phyloP scores from a whole-genome alignment of 2,888 invertebrate species.

The Plebejus argus region DNA sequence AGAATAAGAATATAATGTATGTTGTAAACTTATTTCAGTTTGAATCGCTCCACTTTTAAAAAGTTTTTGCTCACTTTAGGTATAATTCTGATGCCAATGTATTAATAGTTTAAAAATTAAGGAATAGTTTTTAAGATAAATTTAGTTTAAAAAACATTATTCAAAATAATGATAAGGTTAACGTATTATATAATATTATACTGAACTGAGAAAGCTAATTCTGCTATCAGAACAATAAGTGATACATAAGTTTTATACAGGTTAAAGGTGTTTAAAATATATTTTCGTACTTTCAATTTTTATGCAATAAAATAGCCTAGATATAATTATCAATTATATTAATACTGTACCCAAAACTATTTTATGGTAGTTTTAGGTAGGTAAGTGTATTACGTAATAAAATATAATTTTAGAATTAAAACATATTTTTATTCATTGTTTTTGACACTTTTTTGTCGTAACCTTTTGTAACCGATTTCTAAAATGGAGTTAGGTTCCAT shows the following conservation, averaged over 20 bases:
- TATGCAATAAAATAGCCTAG: not conserved
- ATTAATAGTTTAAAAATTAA: too few relatives aligned
- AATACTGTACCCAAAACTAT: not conserved
- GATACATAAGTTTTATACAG: not conserved
- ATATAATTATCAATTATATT: not conserved
- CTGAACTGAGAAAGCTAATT: too few relatives aligned
- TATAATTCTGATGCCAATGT: too few relatives aligned
- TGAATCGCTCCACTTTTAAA: too few relatives aligned
- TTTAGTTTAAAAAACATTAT: too few relatives aligned
- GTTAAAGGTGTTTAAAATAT: not conserved
- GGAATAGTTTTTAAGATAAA: too few relatives aligned
- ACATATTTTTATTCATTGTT: not conserved
- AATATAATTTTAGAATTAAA: not conserved
- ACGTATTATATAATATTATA: too few relatives aligned
- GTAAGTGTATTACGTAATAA: not conserved
- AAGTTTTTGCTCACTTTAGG: too few relatives aligned
- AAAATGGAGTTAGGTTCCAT: too few relatives aligned
- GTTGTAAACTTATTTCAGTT: too few relatives aligned
- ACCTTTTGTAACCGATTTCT: not conserved
- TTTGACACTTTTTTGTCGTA: not conserved
- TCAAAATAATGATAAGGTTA: too few relatives aligned
- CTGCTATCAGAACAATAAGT: not conserved
- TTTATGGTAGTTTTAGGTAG: not conserved
- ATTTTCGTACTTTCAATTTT: not conserved
- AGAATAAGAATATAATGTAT: too few relatives aligned